A percentile compares a stretch with the other conserved stretches of the same genome.
Evolutionary conservation across 2,113 vertebrate genomes (phyloP).

Genomic region (Madoqua kirkii): DNA sequence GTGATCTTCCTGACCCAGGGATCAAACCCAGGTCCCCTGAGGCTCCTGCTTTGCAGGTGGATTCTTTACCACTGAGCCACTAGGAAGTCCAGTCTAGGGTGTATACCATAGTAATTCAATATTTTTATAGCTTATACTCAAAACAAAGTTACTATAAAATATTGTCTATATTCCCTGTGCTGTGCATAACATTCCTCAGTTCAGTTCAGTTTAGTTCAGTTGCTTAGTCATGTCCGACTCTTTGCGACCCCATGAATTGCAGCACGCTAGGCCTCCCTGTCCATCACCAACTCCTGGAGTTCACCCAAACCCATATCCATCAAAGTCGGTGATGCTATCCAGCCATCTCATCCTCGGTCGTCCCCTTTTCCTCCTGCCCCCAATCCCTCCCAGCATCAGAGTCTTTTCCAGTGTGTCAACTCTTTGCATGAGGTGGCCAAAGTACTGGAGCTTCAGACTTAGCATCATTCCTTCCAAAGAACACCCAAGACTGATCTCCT

Average conservation of each 20-base stretch:
- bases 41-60: neutral
- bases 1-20: neutral
- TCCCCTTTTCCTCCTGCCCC: too few species aligned
- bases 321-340: too few species aligned
- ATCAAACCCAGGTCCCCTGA: neutral
- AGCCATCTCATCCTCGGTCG: too few species aligned
- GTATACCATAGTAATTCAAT: neutral
- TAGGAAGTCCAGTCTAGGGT: neutral
- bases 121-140: neutral
- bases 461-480: too few species aligned
- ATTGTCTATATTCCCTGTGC: neutral
- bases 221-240: accelerated
- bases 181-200: neutral
- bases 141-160: neutral
- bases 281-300: too few species aligned
- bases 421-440: too few species aligned
- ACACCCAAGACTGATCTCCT: accelerated
- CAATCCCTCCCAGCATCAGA: too few species aligned
- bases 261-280: too few species aligned
- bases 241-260: accelerated
- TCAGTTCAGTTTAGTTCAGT: too few species aligned
- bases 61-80: neutral
- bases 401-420: too few species aligned
- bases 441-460: too few species aligned
- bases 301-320: too few species aligned